Evolutionary conservation across 1,140 invertebrate genomes (phyloP).

Genomic region (Pantala flavescens): DNA sequence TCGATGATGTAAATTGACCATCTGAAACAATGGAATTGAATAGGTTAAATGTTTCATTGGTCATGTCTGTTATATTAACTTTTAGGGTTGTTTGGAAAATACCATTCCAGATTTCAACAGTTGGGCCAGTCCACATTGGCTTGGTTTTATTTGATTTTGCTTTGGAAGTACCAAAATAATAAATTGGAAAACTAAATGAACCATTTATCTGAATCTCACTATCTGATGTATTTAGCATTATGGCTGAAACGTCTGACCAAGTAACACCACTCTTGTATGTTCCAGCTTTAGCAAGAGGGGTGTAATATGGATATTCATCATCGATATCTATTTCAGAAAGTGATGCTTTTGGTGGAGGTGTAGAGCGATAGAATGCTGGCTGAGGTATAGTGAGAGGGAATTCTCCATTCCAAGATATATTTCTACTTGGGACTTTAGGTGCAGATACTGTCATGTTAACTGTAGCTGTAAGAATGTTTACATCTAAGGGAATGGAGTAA

Average conservation of each 20-base stretch:
- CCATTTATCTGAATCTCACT: neutral
- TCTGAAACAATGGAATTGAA: neutral
- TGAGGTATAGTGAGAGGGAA: neutral
- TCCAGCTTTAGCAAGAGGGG: neutral
- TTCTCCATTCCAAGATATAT: neutral
- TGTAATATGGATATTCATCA: neutral
- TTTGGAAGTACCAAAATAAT: neutral
- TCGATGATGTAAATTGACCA: neutral
- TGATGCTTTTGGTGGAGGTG: neutral
- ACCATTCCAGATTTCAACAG: neutral
- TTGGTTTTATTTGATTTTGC: neutral
- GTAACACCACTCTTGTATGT: neutral
- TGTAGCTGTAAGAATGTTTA: neutral
- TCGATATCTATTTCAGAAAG: neutral
- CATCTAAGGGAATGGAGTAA: too few species aligned
- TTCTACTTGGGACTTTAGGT: neutral
- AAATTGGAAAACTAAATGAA: neutral
- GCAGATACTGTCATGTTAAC: neutral
- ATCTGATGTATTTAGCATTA: neutral
- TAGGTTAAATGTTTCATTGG: neutral
- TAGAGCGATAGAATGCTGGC: neutral
- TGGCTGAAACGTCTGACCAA: neutral
- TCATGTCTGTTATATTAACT: neutral
- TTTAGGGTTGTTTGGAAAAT: neutral
- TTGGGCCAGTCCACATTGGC: neutral